A percentile compares a stretch with the other conserved stretches of the same genome.
phyloP scores from a whole-genome alignment of 2,888 invertebrate genomes.

The Habroteleia sp. region DNA sequence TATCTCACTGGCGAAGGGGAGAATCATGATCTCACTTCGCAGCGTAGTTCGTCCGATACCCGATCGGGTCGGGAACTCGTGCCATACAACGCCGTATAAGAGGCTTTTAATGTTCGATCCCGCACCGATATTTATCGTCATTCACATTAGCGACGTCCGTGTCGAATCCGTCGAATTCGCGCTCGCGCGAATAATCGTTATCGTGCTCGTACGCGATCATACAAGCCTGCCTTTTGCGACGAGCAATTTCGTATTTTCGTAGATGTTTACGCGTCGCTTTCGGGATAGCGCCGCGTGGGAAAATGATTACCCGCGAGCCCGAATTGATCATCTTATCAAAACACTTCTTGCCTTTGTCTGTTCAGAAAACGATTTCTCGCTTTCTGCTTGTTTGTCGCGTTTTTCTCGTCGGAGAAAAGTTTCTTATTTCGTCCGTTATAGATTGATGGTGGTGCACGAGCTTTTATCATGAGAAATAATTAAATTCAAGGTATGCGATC shows the following conservation, averaged over 20 bases:
- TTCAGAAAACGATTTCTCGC: slow-evolving; percentile 16
- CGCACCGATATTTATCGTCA: slow-evolving; percentile 77
- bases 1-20: slow-evolving; percentile 68
- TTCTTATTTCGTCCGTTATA: no score
- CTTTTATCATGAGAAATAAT: no score
- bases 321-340: slow-evolving; percentile 48
- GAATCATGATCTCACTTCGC: slow-evolving; percentile 65
- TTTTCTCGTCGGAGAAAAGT: no score
- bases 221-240: slow-evolving; percentile 16
- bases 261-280: slow-evolving; percentile 19
- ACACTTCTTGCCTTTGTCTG: slow-evolving; percentile 13
- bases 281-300: slow-evolving; percentile 39
- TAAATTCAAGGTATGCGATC: no score
- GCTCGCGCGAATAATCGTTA: slow-evolving; percentile 61
- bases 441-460: no score
- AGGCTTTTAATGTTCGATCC: slow-evolving; percentile 79
- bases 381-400: slow-evolving; percentile 7
- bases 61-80: slow-evolving; percentile 48
- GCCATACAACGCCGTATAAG: slow-evolving; percentile 75
- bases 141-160: slow-evolving; percentile 67
- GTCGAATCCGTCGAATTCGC: slow-evolving; percentile 66
- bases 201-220: slow-evolving; percentile 38
- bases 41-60: slow-evolving; percentile 66
- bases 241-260: slow-evolving; percentile 28
- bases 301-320: slow-evolving; percentile 25